Percentiles rank a stretch among this genome's conserved stretches.
These are phyloP conservation scores for Macaca mulatta DNA, from an alignment of 2,113 vertebrate species.

Conservation along the genomic window DNA sequence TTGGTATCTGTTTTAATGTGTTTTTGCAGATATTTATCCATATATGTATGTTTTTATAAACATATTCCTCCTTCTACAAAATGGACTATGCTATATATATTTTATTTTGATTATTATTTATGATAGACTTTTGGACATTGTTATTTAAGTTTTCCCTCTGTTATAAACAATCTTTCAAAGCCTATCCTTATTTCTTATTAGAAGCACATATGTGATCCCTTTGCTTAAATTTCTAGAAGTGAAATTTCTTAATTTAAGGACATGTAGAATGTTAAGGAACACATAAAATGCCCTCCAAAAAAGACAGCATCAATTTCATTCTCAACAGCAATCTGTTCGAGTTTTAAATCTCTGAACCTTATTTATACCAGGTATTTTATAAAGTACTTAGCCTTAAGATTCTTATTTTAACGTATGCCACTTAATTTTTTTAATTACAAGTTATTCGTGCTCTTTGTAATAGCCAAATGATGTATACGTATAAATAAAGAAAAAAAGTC, in stretches of 20 bases:
- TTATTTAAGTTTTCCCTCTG: neutral
- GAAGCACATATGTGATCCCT: neutral
- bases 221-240: slow-evolving; percentile 6
- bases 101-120: slow-evolving; percentile 2
- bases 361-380: neutral
- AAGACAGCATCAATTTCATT: neutral
- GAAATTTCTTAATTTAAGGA: neutral
- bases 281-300: neutral
- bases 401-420: neutral
- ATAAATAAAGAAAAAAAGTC: neutral
- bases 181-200: neutral
- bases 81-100: neutral
- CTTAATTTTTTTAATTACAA: neutral
- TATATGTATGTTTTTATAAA: neutral
- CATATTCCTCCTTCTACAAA: neutral
- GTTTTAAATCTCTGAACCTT: neutral
- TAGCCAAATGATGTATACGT: neutral
- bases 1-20: neutral
- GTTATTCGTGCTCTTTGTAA: neutral
- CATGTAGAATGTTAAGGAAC: neutral
- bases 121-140: neutral
- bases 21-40: neutral
- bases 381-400: neutral
- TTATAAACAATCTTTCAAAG: neutral
- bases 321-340: neutral